Conservation (phyloP, 2,888 invertebrate species). For the Drosophila flavopinicola region DNA sequence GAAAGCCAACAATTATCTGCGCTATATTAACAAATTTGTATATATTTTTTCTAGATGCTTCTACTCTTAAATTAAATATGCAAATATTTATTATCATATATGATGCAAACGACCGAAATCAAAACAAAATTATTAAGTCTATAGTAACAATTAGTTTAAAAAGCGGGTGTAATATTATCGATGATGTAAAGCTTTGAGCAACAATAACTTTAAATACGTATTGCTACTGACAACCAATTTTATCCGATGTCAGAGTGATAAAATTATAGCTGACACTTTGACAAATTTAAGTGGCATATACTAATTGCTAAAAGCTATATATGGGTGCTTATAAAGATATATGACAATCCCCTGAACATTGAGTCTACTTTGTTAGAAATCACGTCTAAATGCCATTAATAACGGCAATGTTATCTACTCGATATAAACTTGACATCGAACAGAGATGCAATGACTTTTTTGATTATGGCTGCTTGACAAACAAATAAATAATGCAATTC, state of each 20-base stretch:
- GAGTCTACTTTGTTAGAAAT: neutral
- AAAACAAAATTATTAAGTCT: too few species aligned
- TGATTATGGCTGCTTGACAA: too few species aligned
- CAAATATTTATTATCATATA: too few species aligned
- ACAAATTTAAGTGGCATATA: neutral
- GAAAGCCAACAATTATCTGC: neutral
- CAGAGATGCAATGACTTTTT: too few species aligned
- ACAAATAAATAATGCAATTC: too few species aligned
- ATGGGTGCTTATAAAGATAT: neutral
- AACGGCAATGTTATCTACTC: neutral
- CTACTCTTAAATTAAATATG: neutral
- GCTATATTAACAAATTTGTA: too few species aligned
- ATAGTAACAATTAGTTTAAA: too few species aligned
- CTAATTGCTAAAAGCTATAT: constrained; percentile 2
- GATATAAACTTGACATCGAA: too few species aligned
- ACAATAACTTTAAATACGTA: neutral
- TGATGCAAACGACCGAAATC: too few species aligned
- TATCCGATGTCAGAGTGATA: constrained; percentile 6
- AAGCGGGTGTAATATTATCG: too few species aligned
- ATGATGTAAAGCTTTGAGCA: too few species aligned
- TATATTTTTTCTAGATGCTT: constrained; percentile 12
- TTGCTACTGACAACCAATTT: constrained; percentile 5
- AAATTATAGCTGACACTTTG: constrained; percentile 6
- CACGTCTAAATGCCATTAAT: neutral
- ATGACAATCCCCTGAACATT: neutral